A percentile compares a stretch with the other conserved stretches of the same genome.
Evolutionary conservation across 2,797 vertebrate genomes (phyloP).

Genomic region (Sebastes nivosus): DNA sequence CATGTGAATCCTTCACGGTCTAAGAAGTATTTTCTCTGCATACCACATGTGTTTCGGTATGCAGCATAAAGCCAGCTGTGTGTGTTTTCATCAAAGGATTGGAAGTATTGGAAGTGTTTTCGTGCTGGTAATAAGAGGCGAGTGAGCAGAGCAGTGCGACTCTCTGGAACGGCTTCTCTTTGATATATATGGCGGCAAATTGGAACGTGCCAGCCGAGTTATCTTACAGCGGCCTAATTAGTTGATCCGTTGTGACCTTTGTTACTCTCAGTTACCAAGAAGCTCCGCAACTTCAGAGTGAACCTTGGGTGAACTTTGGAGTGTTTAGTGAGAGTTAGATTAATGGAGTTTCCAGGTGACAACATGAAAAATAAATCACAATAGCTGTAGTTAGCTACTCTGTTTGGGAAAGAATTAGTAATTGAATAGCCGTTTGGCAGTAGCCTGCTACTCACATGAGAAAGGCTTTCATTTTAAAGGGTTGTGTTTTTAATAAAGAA

Average conservation of each 20-base stretch:
- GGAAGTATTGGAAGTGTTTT: neutral
- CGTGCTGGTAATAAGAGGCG: neutral
- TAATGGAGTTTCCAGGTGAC: conserved; percentile 2
- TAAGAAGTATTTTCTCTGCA: neutral
- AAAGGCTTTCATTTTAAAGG: neutral
- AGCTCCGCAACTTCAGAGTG: conserved; percentile 1
- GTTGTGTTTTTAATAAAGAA: neutral
- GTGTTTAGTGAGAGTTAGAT: neutral
- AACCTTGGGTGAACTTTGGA: conserved; percentile 23
- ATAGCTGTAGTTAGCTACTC: neutral
- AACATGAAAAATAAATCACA: neutral
- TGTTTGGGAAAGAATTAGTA: neutral
- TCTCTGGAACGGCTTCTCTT: neutral
- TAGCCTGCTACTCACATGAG: neutral
- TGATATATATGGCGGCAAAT: neutral
- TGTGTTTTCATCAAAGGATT: conserved; percentile 11
- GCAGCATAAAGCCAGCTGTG: neutral
- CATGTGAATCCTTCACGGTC: conserved; percentile 6
- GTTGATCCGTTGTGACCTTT: conserved; percentile 39
- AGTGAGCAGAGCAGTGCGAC: neutral
- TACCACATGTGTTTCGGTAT: neutral
- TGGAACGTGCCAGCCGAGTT: conserved; percentile 19
- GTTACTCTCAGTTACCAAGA: conserved; percentile 36
- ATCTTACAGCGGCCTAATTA: conserved; percentile 34
- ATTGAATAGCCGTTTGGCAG: neutral